A percentile compares a stretch with the other conserved stretches of the same genome.
Evolutionary conservation across 1,140 invertebrate genomes (phyloP).

Genomic region (Rhynchophorus ferrugineus): DNA sequence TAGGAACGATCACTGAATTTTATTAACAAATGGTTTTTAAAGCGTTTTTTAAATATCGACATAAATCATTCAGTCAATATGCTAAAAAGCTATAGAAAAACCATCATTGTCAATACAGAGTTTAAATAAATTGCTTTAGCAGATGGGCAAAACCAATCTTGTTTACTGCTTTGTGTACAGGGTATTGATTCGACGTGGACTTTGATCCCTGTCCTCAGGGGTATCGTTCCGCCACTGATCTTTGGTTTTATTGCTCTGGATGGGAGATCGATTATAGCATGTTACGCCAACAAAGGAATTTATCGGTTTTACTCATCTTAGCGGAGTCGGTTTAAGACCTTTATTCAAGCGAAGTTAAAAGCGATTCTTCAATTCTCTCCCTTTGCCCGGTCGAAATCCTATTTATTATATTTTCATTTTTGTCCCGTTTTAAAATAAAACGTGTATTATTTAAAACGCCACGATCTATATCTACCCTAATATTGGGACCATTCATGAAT

Average conservation of each 20-base stretch:
- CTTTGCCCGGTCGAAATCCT: constrained; percentile 1
- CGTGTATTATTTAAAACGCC: neutral
- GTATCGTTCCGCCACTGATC: constrained; percentile 22
- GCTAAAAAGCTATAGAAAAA: too few species aligned
- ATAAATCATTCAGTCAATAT: too few species aligned
- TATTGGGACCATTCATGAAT: neutral
- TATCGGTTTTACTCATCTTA: constrained; percentile 26
- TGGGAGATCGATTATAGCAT: constrained; percentile 25
- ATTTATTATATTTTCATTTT: constrained; percentile 10
- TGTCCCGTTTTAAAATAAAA: neutral
- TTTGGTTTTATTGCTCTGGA: constrained; percentile 21
- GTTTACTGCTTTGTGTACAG: constrained; percentile 17
- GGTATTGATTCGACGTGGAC: constrained; percentile 20
- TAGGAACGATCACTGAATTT: too few species aligned
- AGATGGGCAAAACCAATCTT: constrained; percentile 19
- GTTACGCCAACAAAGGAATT: constrained; percentile 22
- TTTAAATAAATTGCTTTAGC: constrained; percentile 16
- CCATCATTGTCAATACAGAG: too few species aligned
- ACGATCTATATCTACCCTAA: neutral
- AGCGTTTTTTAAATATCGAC: too few species aligned
- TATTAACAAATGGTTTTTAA: too few species aligned
- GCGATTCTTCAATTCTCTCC: constrained; percentile 9
- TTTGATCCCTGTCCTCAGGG: constrained; percentile 20
- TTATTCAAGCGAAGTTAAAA: constrained; percentile 11
- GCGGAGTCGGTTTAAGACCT: constrained; percentile 13